Conservation (phyloP, 2,113 vertebrate species). For the Eira barbara region DNA sequence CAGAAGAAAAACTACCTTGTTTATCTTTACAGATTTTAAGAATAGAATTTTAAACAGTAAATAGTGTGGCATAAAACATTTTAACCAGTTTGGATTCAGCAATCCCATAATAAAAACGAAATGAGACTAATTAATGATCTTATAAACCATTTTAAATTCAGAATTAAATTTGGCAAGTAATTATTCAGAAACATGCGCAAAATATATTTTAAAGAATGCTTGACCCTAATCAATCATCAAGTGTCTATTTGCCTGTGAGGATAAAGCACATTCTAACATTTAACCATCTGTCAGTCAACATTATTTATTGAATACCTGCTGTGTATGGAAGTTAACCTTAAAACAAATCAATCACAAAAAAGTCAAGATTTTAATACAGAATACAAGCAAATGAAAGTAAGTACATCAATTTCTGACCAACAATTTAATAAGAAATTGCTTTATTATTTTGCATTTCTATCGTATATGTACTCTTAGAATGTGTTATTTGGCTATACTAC, state of each 20-base stretch:
- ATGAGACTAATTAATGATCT: conserved; percentile 39
- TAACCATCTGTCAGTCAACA: conserved; percentile 68
- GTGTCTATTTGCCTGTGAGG: conserved; percentile 50
- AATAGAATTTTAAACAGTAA: conserved; percentile 38
- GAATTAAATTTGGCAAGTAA: conserved; percentile 43
- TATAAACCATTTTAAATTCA: conserved; percentile 27
- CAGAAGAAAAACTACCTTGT: background rate
- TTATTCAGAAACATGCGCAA: conserved; percentile 46
- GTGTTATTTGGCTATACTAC: background rate
- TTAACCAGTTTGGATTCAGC: conserved; percentile 19
- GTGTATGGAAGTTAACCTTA: conserved; percentile 67
- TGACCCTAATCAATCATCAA: conserved; percentile 64
- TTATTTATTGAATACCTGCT: conserved; percentile 69
- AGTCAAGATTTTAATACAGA: conserved; percentile 70
- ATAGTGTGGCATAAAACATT: conserved; percentile 4
- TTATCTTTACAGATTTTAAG: conserved; percentile 28
- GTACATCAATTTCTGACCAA: conserved; percentile 3
- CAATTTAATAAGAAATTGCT: background rate
- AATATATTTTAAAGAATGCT: conserved; percentile 44
- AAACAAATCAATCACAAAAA: conserved; percentile 71
- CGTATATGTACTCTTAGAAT: background rate
- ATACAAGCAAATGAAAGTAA: conserved; percentile 49
- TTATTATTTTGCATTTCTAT: conserved; percentile 1
- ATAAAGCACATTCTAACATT: conserved; percentile 67
- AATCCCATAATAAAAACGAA: conserved; percentile 3